Evolutionary conservation across 2,113 vertebrate species (phyloP).

Genomic region (Pseudopodoces humilis): DNA sequence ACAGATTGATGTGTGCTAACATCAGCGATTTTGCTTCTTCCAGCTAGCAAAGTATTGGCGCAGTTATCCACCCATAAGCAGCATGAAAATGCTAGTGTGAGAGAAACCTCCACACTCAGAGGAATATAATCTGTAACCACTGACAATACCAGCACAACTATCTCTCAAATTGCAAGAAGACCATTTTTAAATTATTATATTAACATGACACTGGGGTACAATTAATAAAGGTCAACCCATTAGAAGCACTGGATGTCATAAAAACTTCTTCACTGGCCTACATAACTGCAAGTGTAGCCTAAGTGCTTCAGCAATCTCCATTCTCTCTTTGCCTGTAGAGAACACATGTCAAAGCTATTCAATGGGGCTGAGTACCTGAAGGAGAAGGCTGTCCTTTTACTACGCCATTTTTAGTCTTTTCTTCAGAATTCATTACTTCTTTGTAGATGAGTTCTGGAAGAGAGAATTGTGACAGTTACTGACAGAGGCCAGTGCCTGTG

Average conservation of each 20-base stretch:
- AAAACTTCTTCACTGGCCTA: neutral
- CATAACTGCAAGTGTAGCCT: neutral
- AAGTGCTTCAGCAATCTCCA: neutral
- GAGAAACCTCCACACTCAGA: neutral
- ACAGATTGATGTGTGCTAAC: neutral
- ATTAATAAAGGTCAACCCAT: neutral
- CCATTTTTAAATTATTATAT: neutral
- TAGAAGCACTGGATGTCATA: neutral
- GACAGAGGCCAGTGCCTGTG: neutral
- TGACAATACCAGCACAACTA: neutral
- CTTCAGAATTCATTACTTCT: conserved; percentile 99
- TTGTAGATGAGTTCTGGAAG: conserved; percentile 97
- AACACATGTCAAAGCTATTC: conserved; percentile 26
- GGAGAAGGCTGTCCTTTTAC: conserved; percentile 99
- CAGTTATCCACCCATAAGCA: neutral
- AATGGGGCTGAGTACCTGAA: conserved; percentile 94
- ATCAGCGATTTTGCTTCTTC: neutral
- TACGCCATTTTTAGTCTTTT: conserved; percentile 98
- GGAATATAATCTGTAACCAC: neutral
- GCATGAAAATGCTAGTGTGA: neutral
- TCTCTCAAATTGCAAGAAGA: neutral
- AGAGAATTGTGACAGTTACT: conserved; percentile 23
- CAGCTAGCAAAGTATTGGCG: neutral
- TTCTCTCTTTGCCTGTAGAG: neutral
- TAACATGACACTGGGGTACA: neutral